Evolutionary conservation across 2,888 invertebrate genomes (phyloP), one percentile per base, ranked within the genome.

Genomic region (Eilema sororculum): DNA sequence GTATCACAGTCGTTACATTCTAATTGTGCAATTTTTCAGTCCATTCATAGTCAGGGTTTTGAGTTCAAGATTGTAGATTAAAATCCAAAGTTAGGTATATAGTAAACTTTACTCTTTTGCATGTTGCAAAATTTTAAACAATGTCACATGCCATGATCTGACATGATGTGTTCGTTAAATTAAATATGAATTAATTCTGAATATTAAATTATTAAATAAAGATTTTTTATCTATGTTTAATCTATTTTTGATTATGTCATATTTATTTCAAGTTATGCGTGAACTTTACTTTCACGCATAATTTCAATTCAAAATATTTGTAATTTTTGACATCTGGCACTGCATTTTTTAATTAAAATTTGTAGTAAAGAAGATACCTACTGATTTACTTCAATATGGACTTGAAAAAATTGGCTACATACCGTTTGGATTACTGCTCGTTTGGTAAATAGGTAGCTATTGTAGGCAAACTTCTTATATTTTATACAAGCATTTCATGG

Each of bases 1-100:
- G 52, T 33, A 57, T 68, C 56, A 16, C 20, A 56, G 33, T 33
- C 25, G 56, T 62, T 62, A 56, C 56, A 62, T 57, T 24, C 20
- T 20, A 61, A 62, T 68, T 68, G 67, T 37, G 46, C 62, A 62
- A 68, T 57, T 25, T 20, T 37, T 10, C 22, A 46, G 16, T 33
- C 24, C 20, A 33, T 30, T 52, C 52, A 52, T 52, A 52, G n/a
- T 67, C 52, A 62, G 9, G 16, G 67, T 41, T 62, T 46, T 20
- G 28, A 9, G n/a, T 52, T 52, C n/a, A 65, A 65, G n/a, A 64
- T 28, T 61, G 52, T n/a, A 2, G 16, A 41, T 16, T 41, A 41
- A 41, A 3, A 16, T 41, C 41, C 28, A 33, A 6, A 33, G 1
- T 6, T 33, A 33, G 1, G 1, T 9, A 33, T 33, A 33, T 6